phyloP scores from a whole-genome alignment of 2,888 invertebrate genomes.

The Xanthia togata region DNA sequence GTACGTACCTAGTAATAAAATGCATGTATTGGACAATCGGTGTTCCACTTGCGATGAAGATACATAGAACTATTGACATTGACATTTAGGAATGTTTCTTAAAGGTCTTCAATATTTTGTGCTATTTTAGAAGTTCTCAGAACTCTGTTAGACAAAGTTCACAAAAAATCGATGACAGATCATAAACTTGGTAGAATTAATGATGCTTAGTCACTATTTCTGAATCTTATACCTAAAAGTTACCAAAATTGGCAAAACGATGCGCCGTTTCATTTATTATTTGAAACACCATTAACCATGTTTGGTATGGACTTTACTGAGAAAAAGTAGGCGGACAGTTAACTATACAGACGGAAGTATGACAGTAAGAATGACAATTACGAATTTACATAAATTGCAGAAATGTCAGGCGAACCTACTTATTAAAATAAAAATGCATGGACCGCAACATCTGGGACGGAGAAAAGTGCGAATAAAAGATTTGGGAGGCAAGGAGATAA shows the following conservation, averaged over 20 bases:
- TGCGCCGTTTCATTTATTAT: conserved; percentile 9
- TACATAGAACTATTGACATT: conserved; percentile 27
- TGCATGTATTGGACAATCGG: conserved; percentile 36
- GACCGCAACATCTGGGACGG: not conserved
- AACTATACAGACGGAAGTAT: conserved; percentile 29
- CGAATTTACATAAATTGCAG: conserved; percentile 37
- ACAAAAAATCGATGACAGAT: conserved; percentile 1
- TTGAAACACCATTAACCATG: conserved; percentile 23
- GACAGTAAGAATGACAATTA: conserved; percentile 41
- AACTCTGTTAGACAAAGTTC: conserved; percentile 20
- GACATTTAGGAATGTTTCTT: conserved; percentile 25
- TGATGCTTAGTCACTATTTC: conserved; percentile 13
- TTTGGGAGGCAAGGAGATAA: not conserved
- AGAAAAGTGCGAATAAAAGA: conserved; percentile 11
- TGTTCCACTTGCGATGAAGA: conserved; percentile 34
- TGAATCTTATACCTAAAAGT: not conserved
- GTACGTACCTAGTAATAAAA: conserved; percentile 12
- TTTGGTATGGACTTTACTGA: conserved; percentile 39
- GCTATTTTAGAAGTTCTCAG: conserved; percentile 9
- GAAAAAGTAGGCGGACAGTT: conserved; percentile 47
- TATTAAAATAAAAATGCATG: conserved; percentile 3
- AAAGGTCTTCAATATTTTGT: conserved; percentile 19
- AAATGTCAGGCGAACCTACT: conserved; percentile 24
- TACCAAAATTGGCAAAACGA: conserved; percentile 5
- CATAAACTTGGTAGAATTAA: conserved; percentile 8